A percentile compares a stretch with the other conserved stretches of the same genome.
phyloP scores from a whole-genome alignment of 2,797 vertebrate genomes.

The Choloepus didactylus region DNA sequence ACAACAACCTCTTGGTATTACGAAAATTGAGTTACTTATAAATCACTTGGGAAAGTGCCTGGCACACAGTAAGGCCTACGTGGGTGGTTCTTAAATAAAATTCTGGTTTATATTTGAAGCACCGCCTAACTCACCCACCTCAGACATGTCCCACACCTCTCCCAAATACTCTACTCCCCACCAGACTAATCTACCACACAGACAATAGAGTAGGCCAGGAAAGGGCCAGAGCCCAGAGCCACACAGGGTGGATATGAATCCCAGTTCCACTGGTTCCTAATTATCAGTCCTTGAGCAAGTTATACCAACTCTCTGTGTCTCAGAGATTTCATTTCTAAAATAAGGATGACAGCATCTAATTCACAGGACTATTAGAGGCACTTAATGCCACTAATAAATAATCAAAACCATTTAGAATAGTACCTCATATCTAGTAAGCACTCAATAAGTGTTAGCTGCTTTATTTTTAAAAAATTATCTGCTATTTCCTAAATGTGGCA shows the following conservation, averaged over 20 bases:
- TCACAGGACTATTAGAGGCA: not conserved
- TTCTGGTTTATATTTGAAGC: not conserved
- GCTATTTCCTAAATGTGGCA: not conserved
- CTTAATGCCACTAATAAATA: not conserved
- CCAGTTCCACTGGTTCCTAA: not conserved
- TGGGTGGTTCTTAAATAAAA: not conserved
- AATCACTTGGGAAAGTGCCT: not conserved
- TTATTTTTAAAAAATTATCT: not conserved
- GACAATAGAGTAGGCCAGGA: too few relatives aligned
- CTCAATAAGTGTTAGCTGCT: not conserved
- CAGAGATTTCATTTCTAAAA: not conserved
- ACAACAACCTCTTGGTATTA: not conserved
- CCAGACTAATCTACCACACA: not conserved
- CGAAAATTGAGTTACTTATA: not conserved
- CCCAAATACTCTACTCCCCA: too few relatives aligned
- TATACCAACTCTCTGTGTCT: not conserved
- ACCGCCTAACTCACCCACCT: not conserved
- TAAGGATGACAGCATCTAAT: not conserved
- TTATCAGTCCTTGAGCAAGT: not conserved
- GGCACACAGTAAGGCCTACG: not conserved
- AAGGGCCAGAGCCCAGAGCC: not conserved
- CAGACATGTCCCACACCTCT: not conserved
- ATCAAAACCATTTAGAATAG: not conserved
- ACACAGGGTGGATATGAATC: not conserved
- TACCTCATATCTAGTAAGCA: not conserved